phyloP scores from a whole-genome alignment of 1,140 invertebrate species.

The Drosophila kanapiae region DNA sequence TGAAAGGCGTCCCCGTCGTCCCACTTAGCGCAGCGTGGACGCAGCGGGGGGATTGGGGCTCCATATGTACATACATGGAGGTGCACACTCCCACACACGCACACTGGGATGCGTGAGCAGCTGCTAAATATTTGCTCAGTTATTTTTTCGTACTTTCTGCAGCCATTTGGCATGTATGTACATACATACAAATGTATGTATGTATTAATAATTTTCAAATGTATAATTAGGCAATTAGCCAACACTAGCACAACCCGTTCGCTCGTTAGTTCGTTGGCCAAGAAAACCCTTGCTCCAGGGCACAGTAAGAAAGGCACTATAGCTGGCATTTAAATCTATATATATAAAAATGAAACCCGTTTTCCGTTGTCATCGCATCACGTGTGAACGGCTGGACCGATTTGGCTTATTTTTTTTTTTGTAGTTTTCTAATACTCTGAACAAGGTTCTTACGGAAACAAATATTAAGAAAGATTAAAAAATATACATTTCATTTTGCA shows the following conservation, averaged over 20 bases:
- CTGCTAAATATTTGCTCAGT: constrained; percentile 64
- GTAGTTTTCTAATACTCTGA: too few relatives aligned
- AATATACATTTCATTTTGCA: too few relatives aligned
- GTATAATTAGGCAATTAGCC: constrained; percentile 70
- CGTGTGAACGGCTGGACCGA: too few relatives aligned
- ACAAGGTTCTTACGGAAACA: too few relatives aligned
- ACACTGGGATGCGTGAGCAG: constrained; percentile 22
- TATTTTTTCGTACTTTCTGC: constrained; percentile 41
- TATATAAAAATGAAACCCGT: too few relatives aligned
- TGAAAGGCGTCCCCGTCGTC: constrained; percentile 63
- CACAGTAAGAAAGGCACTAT: background rate
- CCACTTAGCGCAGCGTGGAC: constrained; percentile 49
- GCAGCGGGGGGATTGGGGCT: background rate
- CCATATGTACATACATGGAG: background rate
- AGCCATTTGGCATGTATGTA: constrained; percentile 38
- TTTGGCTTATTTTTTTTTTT: too few relatives aligned
- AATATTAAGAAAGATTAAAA: too few relatives aligned
- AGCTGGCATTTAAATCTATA: background rate
- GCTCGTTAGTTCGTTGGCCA: constrained; percentile 21
- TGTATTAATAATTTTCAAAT: constrained; percentile 78
- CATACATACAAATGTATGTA: constrained; percentile 12
- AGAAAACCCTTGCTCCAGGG: constrained; percentile 15
- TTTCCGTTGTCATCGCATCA: too few relatives aligned
- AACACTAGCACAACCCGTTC: constrained; percentile 43
- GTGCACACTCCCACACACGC: background rate